phyloP scores from a whole-genome alignment of 2,113 vertebrate species.

The Phodopus roborovskii region DNA sequence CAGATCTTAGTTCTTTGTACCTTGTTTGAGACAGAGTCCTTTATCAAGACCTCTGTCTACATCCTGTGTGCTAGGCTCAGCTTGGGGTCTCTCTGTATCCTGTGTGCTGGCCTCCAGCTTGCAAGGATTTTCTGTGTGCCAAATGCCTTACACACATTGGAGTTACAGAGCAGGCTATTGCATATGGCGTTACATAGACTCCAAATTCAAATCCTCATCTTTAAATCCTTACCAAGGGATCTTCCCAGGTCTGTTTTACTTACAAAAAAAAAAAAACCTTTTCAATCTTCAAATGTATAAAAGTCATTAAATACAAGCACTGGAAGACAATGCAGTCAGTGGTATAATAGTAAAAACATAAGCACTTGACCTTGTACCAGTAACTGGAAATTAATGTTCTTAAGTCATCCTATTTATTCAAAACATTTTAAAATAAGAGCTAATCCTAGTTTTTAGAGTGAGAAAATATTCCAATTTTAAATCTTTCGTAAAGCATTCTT shows the following conservation, averaged over 20 bases:
- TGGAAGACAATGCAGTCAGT: conserved; percentile 9
- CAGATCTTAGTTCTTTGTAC: not conserved
- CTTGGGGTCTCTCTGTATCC: not conserved
- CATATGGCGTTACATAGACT: not conserved
- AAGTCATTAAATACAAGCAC: not conserved
- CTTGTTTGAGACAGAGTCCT: not conserved
- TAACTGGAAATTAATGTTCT: conserved; percentile 35
- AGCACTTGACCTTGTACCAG: not conserved
- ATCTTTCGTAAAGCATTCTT: not conserved
- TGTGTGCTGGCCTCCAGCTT: not conserved
- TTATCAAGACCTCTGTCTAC: not conserved
- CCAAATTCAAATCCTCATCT: not conserved
- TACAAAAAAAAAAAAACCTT: conserved; percentile 30
- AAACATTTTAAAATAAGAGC: conserved; percentile 22
- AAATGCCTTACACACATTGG: too few relatives aligned
- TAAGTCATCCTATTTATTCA: conserved; percentile 23
- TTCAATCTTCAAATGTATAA: not conserved
- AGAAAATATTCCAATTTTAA: conserved; percentile 38
- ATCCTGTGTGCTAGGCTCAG: not conserved
- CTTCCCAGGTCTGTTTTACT: not conserved
- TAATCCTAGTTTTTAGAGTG: conserved; percentile 4
- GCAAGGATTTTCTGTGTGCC: not conserved
- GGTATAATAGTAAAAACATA: conserved; percentile 30
- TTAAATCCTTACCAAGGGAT: not conserved
- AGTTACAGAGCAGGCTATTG: not conserved